Evolutionary conservation across 2,888 invertebrate genomes (phyloP).

Genomic region (Epinotia demarniana): DNA sequence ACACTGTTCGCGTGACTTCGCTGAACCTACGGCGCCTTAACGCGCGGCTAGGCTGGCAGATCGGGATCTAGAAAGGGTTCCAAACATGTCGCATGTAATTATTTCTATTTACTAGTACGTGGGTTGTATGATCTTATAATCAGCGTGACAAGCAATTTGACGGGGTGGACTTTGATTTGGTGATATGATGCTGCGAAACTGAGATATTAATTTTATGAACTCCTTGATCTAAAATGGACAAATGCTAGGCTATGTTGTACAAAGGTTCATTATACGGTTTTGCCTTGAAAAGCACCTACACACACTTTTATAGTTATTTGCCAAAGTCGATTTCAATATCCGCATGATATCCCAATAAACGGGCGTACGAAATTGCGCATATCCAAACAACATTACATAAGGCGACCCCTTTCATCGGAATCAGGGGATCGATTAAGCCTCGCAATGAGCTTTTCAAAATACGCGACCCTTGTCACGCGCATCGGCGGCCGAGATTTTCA

Average conservation of each 20-base stretch:
- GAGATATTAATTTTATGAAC: background rate
- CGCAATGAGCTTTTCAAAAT: slow-evolving; percentile 41
- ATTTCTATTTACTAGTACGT: too few species aligned
- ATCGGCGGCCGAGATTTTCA: slow-evolving; percentile 44
- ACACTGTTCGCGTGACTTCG: too few species aligned
- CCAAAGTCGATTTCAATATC: slow-evolving; percentile 11
- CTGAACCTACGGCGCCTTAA: too few species aligned
- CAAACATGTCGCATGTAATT: too few species aligned
- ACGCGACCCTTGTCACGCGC: slow-evolving; percentile 43
- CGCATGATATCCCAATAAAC: slow-evolving; percentile 2
- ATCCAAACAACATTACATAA: slow-evolving; percentile 38
- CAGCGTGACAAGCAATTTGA: too few species aligned
- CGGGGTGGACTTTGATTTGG: too few species aligned
- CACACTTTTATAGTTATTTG: background rate
- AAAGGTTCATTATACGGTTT: background rate
- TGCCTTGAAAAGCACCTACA: background rate
- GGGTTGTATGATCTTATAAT: too few species aligned
- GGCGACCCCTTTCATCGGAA: slow-evolving; percentile 38
- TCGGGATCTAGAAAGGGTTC: too few species aligned
- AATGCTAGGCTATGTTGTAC: too few species aligned
- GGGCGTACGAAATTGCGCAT: slow-evolving; percentile 31
- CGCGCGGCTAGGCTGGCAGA: too few species aligned
- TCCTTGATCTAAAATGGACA: too few species aligned
- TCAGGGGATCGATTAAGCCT: slow-evolving; percentile 41
- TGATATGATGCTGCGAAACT: too few species aligned